Conservation (phyloP, 2,797 vertebrate genomes). For the Gymnothorax reevesii region DNA sequence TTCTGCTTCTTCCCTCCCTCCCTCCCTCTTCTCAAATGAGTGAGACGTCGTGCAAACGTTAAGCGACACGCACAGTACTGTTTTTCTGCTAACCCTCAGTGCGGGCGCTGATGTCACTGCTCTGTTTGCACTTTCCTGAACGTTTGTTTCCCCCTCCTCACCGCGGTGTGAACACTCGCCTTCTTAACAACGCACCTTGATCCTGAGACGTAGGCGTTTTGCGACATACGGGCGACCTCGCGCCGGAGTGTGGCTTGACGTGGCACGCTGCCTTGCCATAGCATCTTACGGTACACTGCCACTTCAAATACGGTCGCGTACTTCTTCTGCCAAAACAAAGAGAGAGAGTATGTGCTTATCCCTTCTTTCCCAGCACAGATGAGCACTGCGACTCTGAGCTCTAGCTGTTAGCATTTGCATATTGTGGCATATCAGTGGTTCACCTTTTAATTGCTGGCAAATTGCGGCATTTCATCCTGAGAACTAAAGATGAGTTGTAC, state of each 20-base stretch:
- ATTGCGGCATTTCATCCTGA: no score
- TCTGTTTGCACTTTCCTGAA: background rate
- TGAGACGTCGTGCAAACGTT: background rate
- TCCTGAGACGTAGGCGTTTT: background rate
- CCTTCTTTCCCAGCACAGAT: no score
- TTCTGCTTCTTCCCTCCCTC: background rate
- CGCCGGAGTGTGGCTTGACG: background rate
- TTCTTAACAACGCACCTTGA: background rate
- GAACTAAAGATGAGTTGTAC: no score
- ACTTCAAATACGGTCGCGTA: background rate
- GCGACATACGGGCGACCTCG: background rate
- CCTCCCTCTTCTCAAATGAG: background rate
- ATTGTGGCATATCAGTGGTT: no score
- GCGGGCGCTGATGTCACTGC: background rate
- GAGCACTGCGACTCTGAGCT: no score
- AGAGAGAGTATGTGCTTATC: no score
- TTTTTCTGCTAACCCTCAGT: background rate
- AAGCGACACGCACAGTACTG: background rate
- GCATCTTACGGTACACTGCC: background rate
- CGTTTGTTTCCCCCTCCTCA: background rate
- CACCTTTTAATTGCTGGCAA: no score
- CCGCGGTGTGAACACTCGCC: background rate
- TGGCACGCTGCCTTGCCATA: no score
- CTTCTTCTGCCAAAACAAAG: no score
- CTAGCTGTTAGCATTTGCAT: no score